These are phyloP conservation scores for Empidonax alnorum DNA, from an alignment of 2,113 vertebrate species.

Conservation along the genomic window DNA sequence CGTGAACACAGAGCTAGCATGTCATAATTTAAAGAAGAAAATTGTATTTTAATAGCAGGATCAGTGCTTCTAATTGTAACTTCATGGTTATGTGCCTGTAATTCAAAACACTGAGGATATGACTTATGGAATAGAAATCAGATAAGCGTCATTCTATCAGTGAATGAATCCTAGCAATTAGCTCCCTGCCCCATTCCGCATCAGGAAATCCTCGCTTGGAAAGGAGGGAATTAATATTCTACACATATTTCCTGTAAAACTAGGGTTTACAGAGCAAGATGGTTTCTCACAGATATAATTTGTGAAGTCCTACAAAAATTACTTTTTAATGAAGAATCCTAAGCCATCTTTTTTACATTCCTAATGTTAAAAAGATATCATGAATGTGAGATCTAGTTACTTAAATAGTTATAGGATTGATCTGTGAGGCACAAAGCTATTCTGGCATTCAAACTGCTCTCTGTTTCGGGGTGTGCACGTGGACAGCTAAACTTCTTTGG, in stretches of 20 bases:
- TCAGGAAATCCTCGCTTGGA: not conserved
- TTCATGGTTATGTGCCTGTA: constrained; percentile 27
- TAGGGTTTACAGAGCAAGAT: not conserved
- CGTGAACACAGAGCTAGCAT: not conserved
- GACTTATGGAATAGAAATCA: constrained; percentile 12
- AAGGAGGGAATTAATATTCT: constrained; percentile 31
- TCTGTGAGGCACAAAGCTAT: not conserved
- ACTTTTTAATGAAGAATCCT: not conserved
- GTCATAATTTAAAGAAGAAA: constrained; percentile 45
- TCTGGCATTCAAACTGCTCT: not conserved
- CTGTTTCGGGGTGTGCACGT: not conserved
- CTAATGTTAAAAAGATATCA: not conserved
- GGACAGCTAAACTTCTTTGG: not conserved
- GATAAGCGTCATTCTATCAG: not conserved
- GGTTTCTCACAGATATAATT: not conserved
- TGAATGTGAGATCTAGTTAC: not conserved
- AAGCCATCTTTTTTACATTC: not conserved
- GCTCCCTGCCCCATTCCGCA: not conserved
- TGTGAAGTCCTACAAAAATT: not conserved
- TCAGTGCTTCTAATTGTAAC: constrained; percentile 34
- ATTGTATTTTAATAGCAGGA: constrained; percentile 49
- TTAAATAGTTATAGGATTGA: not conserved
- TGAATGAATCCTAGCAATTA: constrained; percentile 30
- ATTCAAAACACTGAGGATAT: constrained; percentile 37
- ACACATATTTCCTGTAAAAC: not conserved